phyloP scores from a whole-genome alignment of 2,797 vertebrate genomes.

The Trachops cirrhosus region DNA sequence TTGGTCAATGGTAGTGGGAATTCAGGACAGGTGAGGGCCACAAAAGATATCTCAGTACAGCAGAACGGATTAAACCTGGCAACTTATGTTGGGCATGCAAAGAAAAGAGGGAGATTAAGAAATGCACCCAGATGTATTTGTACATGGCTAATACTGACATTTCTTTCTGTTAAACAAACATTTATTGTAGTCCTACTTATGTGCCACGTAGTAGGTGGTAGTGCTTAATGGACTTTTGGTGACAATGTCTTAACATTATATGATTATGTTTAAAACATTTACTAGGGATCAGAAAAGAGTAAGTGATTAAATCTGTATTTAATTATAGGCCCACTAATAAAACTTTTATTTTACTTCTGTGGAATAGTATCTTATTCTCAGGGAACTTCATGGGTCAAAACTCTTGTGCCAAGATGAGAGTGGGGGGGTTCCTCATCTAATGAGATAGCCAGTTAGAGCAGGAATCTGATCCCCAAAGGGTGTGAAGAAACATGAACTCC shows the following conservation, averaged over 20 bases:
- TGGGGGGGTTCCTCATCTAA: background rate
- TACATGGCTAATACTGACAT: background rate
- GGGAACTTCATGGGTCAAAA: background rate
- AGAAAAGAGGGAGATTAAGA: background rate
- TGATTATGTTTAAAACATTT: constrained; percentile 25
- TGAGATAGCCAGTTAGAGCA: background rate
- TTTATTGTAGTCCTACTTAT: background rate
- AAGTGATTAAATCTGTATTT: background rate
- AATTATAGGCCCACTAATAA: background rate
- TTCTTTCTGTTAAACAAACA: constrained; percentile 20
- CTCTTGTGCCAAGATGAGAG: background rate
- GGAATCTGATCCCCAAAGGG: background rate
- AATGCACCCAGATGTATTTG: background rate
- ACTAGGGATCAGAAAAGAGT: background rate
- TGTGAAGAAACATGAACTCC: constrained; percentile 37
- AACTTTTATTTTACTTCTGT: background rate
- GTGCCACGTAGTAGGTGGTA: background rate
- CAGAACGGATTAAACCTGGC: background rate
- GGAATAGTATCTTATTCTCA: background rate
- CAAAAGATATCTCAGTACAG: background rate
- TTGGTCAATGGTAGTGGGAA: background rate
- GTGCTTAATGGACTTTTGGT: background rate
- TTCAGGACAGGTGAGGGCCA: background rate
- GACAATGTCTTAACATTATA: background rate
- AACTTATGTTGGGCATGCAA: background rate